Base-by-base conservation (phyloP, 1,140 invertebrate species). In the Mizuhopecten yessoensis region DNA sequence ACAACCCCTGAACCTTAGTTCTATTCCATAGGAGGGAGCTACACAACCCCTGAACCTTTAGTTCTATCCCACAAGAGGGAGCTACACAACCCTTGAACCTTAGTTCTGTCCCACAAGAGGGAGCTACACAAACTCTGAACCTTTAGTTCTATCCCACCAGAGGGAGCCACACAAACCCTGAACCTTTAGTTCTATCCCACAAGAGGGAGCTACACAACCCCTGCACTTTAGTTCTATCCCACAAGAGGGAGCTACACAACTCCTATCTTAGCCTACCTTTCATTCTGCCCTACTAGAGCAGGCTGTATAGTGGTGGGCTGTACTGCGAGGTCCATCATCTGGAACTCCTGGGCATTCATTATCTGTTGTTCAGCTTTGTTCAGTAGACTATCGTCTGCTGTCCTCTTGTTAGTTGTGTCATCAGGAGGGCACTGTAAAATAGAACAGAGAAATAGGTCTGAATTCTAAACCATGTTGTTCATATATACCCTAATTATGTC, bases 321-420 rank as follows among this genome's bases (percentile, higher is more conserved):
- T 0, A 99, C 98, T 3, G 98, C 98, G 90, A 97, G 97, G 95
- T 99, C 98, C 98, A 99, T 99, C 87, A 99, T 96, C 94, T 99
- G 98, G 95, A 98, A 99, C 89, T 97, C 97, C 29, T 98, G 97
- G 86, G 98, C 98, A 93, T 98, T 98, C 57, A 98, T 96, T 5
- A 94, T 88, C n/a, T 94, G 93, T 87, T 93, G 89, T 2, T 92
- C 91, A 0, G 91, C 92, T 75, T 91, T 92, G 34, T 93, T 36
- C 86, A 89, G 36, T 36, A n/a, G 39, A 49, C 90, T 34, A 45
- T 92, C 89, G 29, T 93, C 90, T n/a, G 91, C 90, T 33, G 94
- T 94, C n/a, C 94, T 75, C 45, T 95, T 94, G 34, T 88, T 93
- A 17, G 91, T 93, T 34, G 90, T 92, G 87, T 90, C 92, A 29